A percentile compares a stretch with the other conserved stretches of the same genome.
phyloP scores from a whole-genome alignment of 1,140 invertebrate species.

The Pogonomyrmex barbatus region DNA sequence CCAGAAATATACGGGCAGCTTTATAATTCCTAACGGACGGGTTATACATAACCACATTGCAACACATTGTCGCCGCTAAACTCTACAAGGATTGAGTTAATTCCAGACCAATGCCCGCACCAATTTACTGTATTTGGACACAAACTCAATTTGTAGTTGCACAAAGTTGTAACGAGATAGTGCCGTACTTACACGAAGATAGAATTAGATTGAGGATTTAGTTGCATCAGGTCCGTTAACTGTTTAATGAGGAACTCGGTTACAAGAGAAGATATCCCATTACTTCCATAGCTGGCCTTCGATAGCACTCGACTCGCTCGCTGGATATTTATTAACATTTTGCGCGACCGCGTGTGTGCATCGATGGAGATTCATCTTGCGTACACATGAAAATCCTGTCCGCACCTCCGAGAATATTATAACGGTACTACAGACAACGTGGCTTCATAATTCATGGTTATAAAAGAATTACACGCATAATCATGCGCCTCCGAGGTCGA shows the following conservation, averaged over 20 bases:
- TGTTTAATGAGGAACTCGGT: conserved; percentile 37
- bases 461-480: conserved; percentile 34
- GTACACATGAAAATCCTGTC: conserved; percentile 40
- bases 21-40: conserved; percentile 3
- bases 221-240: conserved; percentile 27
- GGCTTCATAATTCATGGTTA: conserved; percentile 25
- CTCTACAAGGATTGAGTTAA: conserved; percentile 41
- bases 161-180: conserved; percentile 49
- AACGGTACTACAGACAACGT: conserved; percentile 50
- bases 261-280: conserved; percentile 24
- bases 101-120: conserved; percentile 1
- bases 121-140: background rate
- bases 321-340: conserved; percentile 56
- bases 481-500: background rate
- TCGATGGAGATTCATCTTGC: conserved; percentile 49
- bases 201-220: conserved; percentile 33
- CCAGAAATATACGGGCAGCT: conserved; percentile 5
- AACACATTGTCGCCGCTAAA: conserved; percentile 10
- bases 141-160: conserved; percentile 46
- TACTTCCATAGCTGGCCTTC: background rate
- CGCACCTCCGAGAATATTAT: conserved; percentile 52
- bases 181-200: conserved; percentile 14
- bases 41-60: background rate
- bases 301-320: conserved; percentile 2
- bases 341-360: conserved; percentile 21